These are phyloP conservation scores for Chromoteleia sp. DNA, from an alignment of 2,888 invertebrate genomes.

Conservation along the genomic window DNA sequence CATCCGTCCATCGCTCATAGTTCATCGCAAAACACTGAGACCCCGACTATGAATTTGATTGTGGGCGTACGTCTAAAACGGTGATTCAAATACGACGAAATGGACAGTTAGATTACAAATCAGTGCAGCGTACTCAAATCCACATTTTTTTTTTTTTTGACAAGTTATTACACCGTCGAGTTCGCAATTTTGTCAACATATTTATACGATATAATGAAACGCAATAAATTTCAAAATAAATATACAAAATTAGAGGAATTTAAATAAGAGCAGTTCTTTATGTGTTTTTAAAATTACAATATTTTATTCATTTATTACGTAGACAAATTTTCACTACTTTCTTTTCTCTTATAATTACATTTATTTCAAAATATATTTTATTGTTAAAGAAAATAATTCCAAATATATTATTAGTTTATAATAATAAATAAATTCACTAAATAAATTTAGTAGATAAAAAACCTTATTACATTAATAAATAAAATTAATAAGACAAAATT, in stretches of 20 bases:
- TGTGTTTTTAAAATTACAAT: too few relatives aligned
- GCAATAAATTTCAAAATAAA: not conserved
- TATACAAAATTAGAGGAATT: not conserved
- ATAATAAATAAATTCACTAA: too few relatives aligned
- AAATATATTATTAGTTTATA: too few relatives aligned
- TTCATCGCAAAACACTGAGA: constrained; percentile 69
- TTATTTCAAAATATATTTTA: too few relatives aligned
- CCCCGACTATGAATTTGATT: constrained; percentile 57
- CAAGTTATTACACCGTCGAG: constrained; percentile 26
- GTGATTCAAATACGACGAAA: constrained; percentile 58
- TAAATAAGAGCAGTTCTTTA: too few relatives aligned
- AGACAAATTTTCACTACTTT: too few relatives aligned
- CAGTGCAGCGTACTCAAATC: constrained; percentile 32
- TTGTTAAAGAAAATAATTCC: too few relatives aligned
- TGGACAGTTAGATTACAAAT: constrained; percentile 60
- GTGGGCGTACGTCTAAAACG: constrained; percentile 41
- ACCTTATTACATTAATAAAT: too few relatives aligned
- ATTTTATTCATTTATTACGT: too few relatives aligned
- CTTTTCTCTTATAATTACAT: too few relatives aligned
- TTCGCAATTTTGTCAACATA: constrained; percentile 15
- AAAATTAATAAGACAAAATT: too few relatives aligned
- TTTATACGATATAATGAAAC: not conserved
- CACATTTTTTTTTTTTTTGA: constrained; percentile 1
- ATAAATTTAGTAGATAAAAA: too few relatives aligned
- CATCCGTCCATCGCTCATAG: constrained; percentile 83